phyloP scores from a whole-genome alignment of 2,797 vertebrate species.

The Arnoldichthys spilopterus region DNA sequence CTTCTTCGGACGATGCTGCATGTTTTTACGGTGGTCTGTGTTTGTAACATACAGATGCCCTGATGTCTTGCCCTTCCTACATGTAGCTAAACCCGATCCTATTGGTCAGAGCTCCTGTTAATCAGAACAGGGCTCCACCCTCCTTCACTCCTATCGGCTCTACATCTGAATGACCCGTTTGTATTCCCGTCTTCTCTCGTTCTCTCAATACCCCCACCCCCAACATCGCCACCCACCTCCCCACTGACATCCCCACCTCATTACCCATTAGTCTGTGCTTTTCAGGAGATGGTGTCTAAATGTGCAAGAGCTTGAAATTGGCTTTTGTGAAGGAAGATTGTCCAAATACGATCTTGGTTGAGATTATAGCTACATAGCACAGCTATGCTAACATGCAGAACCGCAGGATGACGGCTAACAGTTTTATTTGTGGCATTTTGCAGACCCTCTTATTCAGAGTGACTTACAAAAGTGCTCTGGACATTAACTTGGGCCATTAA shows the following conservation, averaged over 20 bases:
- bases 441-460: too few relatives aligned
- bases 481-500: background rate
- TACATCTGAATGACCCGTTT: slow-evolving; percentile 9
- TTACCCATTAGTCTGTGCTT: background rate
- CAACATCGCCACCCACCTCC: background rate
- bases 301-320: background rate
- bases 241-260: background rate
- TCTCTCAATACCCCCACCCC: slow-evolving; percentile 20
- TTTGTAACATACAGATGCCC: slow-evolving; percentile 5
- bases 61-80: slow-evolving; percentile 11
- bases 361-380: too few relatives aligned
- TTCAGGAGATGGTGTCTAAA: background rate
- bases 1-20: background rate
- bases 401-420: too few relatives aligned
- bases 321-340: background rate
- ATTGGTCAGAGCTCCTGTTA: slow-evolving; percentile 41
- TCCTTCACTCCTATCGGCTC: slow-evolving; percentile 25
- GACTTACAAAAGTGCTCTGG: too few relatives aligned
- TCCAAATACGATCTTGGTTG: background rate
- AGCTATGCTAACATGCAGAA: background rate
- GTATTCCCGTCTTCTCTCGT: slow-evolving; percentile 12
- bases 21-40: background rate
- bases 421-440: too few relatives aligned
- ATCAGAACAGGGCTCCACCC: slow-evolving; percentile 50
- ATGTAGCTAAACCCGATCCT: slow-evolving; percentile 26